Percentiles rank a stretch among this genome's conserved stretches.
Evolutionary conservation across 2,113 vertebrate species (phyloP).

Genomic region (Colius striatus): DNA sequence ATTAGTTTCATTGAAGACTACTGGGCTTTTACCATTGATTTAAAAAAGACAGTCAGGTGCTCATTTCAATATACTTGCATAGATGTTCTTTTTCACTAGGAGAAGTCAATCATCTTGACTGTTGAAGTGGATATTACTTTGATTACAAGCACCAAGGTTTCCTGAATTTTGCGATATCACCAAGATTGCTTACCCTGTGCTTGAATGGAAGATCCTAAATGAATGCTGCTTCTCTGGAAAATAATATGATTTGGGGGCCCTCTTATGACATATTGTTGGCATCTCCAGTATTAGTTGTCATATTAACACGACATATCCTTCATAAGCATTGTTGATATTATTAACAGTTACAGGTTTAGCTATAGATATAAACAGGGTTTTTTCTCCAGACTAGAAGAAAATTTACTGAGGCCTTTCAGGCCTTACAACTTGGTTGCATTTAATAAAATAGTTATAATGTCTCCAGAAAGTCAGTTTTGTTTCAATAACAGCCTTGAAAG

Average conservation of each 20-base stretch:
- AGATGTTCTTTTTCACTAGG: neutral
- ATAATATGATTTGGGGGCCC: neutral
- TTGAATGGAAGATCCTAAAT: neutral
- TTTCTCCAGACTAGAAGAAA: neutral
- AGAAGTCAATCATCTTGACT: neutral
- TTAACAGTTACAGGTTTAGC: neutral
- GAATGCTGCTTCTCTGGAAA: neutral
- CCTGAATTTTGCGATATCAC: neutral
- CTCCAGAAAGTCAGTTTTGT: constrained; percentile 7
- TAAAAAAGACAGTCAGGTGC: neutral
- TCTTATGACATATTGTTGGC: neutral
- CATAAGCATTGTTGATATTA: neutral
- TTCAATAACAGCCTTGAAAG: constrained; percentile 42
- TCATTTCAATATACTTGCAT: neutral
- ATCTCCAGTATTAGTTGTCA: neutral
- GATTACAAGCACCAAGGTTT: neutral
- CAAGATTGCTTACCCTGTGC: neutral
- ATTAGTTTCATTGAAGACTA: neutral
- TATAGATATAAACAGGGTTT: neutral
- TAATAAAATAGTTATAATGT: constrained; percentile 26
- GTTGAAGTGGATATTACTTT: neutral
- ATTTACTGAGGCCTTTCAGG: neutral
- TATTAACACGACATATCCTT: neutral
- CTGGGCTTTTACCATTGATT: neutral
- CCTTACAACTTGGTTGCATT: constrained; percentile 8